Conservation (phyloP, 2,888 invertebrate species). For the Dysmachus trigonus region DNA sequence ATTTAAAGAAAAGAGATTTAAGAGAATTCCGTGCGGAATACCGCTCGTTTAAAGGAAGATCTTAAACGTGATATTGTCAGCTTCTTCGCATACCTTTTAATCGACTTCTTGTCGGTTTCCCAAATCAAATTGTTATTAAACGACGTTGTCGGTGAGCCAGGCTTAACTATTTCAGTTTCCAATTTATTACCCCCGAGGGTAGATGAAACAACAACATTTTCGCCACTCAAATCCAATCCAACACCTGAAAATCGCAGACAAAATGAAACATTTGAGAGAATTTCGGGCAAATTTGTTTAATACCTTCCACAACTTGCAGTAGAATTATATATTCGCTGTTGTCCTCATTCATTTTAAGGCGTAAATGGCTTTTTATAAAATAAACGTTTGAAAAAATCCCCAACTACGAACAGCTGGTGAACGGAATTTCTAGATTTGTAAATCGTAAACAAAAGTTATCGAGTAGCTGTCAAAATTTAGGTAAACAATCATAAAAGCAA, state of each 20-base stretch:
- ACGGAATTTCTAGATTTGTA: neutral
- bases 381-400: neutral
- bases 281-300: neutral
- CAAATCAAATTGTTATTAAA: constrained; percentile 81
- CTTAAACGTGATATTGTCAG: neutral
- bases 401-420: neutral
- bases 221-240: constrained; percentile 67
- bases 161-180: constrained; percentile 73
- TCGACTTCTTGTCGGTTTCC: constrained; percentile 77
- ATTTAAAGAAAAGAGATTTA: too few relatives aligned
- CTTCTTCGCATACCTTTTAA: constrained; percentile 68
- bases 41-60: too few relatives aligned
- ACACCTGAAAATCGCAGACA: constrained; percentile 64
- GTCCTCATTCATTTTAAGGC: constrained; percentile 36
- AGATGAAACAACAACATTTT: constrained; percentile 69
- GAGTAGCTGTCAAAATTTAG: neutral
- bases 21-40: too few relatives aligned
- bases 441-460: constrained; percentile 3
- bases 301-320: constrained; percentile 61
- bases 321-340: constrained; percentile 58
- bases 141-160: constrained; percentile 67
- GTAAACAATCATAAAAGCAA: neutral
- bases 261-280: neutral
- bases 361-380: neutral
- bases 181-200: constrained; percentile 73